Evolutionary conservation across 2,888 invertebrate genomes (phyloP), one percentile per base, ranked within the genome.

Genomic region (Tuta absoluta): DNA sequence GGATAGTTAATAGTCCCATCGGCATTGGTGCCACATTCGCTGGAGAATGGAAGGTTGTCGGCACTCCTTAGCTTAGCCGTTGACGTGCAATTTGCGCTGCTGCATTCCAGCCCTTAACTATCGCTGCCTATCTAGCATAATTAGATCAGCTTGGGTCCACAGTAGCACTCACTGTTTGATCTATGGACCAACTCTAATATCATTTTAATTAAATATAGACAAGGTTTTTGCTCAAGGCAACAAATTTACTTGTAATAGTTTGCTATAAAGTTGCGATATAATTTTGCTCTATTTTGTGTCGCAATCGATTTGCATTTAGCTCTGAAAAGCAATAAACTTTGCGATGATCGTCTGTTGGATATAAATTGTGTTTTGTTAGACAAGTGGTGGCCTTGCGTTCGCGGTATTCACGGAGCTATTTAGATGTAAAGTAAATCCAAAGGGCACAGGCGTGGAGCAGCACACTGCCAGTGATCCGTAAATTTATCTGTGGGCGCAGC

Each of bases 11-110:
- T 87, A 80, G 82, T 78, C 70, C 74, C 81, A 81, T 67, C 84
- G 86, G 77, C 88, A 87, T 88, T 86, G 85, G 81, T 81, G 82
- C 79, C 79, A 76, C 77, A 72, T 77, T 76, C 72, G 76, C 72
- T 74, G 78, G 86, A 85, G 87, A 90, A 87, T 88, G 88, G 86
- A 87, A 89, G 88, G 88, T 83, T 87, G 85, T 80, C 83, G 86
- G 77, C 86, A 82, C 86, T 85, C 87, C 85, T 84, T 78, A 77
- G 77, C 85, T 84, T 77, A 76, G 77, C 75, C 74, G 75, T 71
- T 78, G 75, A 76, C 77, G 75, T 80, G 79, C 80, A 82, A 85
- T 87, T 87, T 86, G 81, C 70, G 23, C 53, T 38, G 72, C 74
- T 74, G 78, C 85, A 87, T 84, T 83, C 84, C 80, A 78, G 79